Evolutionary conservation across 2,113 vertebrate species (phyloP).

Genomic region (Chunga burmeisteri): DNA sequence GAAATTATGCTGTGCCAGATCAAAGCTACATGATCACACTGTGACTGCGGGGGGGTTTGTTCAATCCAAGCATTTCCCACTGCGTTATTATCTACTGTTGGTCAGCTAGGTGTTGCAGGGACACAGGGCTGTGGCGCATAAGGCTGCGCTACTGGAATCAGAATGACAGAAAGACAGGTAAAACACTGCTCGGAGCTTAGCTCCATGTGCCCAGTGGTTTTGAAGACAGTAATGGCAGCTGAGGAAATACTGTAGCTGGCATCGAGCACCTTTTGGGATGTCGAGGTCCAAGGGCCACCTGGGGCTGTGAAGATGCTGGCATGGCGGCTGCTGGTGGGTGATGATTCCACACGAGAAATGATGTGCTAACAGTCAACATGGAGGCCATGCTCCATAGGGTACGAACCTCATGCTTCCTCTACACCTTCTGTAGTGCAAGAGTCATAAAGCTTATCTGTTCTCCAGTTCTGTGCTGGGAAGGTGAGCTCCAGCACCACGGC

Average conservation of each 20-base stretch:
- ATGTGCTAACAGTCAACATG: background rate
- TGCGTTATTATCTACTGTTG: background rate
- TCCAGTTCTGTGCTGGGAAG: background rate
- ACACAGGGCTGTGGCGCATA: background rate
- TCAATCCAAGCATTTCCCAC: background rate
- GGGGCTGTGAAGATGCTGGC: background rate
- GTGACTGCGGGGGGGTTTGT: background rate
- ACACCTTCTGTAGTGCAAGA: background rate
- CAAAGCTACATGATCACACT: background rate
- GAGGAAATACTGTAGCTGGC: background rate
- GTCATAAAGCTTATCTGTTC: background rate
- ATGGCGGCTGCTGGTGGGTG: background rate
- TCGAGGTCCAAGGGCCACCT: background rate
- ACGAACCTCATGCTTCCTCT: background rate
- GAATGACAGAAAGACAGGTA: background rate
- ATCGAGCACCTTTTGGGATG: background rate
- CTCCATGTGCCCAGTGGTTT: background rate
- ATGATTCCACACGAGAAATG: background rate
- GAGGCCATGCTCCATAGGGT: background rate
- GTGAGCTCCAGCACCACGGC: background rate
- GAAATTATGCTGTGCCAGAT: background rate
- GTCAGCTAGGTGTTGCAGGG: background rate
- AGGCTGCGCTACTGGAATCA: background rate
- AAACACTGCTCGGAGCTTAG: background rate
- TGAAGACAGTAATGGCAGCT: background rate